phyloP scores from a whole-genome alignment of 2,113 vertebrate genomes.

The Mesocricetus auratus region DNA sequence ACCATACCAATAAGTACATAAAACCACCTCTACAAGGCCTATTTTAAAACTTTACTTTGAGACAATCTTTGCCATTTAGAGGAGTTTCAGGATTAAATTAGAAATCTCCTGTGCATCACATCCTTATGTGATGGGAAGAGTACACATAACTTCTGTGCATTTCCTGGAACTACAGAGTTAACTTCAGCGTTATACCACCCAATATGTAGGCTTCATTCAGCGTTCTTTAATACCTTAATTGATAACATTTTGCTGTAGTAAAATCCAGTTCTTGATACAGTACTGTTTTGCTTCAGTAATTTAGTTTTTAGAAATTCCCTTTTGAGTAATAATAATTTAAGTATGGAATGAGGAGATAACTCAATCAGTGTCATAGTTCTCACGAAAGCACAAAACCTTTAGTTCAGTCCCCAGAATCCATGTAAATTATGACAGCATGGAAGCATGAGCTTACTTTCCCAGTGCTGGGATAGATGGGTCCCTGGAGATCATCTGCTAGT shows the following conservation, averaged over 20 bases:
- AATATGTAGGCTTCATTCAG: not conserved
- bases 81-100: not conserved
- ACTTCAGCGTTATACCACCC: not conserved
- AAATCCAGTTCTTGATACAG: not conserved
- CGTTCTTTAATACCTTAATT: not conserved
- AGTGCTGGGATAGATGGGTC: not conserved
- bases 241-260: not conserved
- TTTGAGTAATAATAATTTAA: not conserved
- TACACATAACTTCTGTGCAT: not conserved
- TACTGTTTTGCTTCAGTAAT: not conserved
- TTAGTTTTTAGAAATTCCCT: not conserved
- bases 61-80: not conserved
- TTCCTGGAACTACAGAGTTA: not conserved
- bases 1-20: not conserved
- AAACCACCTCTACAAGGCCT: not conserved
- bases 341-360: not conserved
- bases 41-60: not conserved
- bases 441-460: too few relatives aligned
- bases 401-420: not conserved
- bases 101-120: rapidly evolving
- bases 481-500: too few relatives aligned
- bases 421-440: not conserved
- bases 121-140: not conserved
- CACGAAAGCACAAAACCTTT: not conserved
- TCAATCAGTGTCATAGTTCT: not conserved